Base-by-base conservation (phyloP, 2,888 invertebrate species). In the Andrena fulva region DNA sequence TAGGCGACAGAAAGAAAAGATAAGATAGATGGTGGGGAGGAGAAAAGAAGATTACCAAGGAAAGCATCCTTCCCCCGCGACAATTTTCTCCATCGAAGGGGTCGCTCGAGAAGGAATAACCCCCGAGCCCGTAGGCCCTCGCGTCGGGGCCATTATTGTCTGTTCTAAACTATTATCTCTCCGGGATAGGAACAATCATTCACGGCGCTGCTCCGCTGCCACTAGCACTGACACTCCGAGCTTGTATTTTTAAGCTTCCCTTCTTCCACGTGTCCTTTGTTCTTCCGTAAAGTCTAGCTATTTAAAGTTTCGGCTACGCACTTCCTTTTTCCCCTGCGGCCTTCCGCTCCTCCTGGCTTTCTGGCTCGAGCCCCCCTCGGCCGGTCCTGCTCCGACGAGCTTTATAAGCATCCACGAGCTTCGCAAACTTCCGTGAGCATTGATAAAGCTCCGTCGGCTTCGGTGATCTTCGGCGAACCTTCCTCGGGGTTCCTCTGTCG, bases 171-270 rank as follows among this genome's bases (percentile, higher is more conserved):
- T 80, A 80, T 80, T 66, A 35, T 56, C 66, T 33, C 42, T 67
- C 59, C 63, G 54, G 63, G 29, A 73, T 80, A 80, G 81, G 81
- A 80, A 80, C 80, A 80, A 80, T 80, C 68, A 80, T 50, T 73
- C 27, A 71, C 31, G 33, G 56, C 67, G 35, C 66, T 54, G 12
- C 50, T 20, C 52, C 35, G 4, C 29, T 31, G 24, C 10, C 63
- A 27, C 59, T 64, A 48, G 31, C 27, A 59, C 62, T 62, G 27
- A 56, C n/a, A 52, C 67, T 42, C 31, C 29, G 2, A 67, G 60
- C 52, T 54, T 81, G 66, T 82, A 71, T 82, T 75, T 74, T 75
- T 62, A 75, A 64, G 63, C 56, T 59, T 66, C 75, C 60, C 69
- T 69, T 59, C 68, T 64, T 67, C 63, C 60, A 59, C 71, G 35